Conservation (phyloP, 2,113 vertebrate species). For the Nematolebias whitei region DNA sequence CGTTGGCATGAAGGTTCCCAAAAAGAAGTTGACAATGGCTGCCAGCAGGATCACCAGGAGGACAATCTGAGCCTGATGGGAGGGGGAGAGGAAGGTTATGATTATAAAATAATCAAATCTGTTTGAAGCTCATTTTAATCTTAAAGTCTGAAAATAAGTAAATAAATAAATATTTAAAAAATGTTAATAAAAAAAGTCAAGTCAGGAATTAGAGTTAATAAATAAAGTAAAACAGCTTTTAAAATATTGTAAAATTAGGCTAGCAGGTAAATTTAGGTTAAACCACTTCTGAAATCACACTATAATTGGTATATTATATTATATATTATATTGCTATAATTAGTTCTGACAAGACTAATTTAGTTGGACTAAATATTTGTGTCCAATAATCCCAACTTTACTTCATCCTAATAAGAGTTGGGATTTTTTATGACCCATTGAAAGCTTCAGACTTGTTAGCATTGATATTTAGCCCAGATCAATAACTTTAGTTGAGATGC, state of each 20-base stretch:
- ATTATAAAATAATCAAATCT: neutral
- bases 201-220: neutral
- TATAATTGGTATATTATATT: too few relatives aligned
- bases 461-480: neutral
- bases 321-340: too few relatives aligned
- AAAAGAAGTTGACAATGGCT: constrained; percentile 90
- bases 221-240: neutral
- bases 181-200: too few relatives aligned
- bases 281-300: neutral
- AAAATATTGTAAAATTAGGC: neutral
- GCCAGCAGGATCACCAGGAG: constrained; percentile 89
- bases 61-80: constrained; percentile 89
- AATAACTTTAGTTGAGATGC: neutral
- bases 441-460: too few relatives aligned
- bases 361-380: too few relatives aligned
- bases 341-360: too few relatives aligned
- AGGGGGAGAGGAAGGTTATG: neutral
- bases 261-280: neutral
- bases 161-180: too few relatives aligned
- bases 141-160: too few relatives aligned
- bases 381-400: too few relatives aligned
- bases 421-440: too few relatives aligned
- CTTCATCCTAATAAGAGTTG: neutral
- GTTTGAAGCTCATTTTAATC: too few relatives aligned
- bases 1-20: constrained; percentile 89